phyloP scores from a whole-genome alignment of 2,888 invertebrate genomes.

The Nephrotoma appendiculata region DNA sequence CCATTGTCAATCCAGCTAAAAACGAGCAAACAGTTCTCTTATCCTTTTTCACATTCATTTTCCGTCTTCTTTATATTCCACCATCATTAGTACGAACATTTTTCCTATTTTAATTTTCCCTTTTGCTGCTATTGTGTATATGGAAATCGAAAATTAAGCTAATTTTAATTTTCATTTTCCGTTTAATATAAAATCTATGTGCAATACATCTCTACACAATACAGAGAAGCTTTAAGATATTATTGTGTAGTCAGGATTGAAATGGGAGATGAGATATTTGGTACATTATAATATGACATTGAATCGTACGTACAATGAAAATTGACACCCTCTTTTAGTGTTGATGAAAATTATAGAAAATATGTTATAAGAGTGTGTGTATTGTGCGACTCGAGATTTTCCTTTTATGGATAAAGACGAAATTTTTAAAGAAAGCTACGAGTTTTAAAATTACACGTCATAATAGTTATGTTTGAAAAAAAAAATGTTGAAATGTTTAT shows the following conservation, averaged over 20 bases:
- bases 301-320: background rate
- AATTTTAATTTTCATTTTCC: background rate
- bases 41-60: background rate
- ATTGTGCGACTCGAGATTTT: background rate
- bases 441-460: background rate
- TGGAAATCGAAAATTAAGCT: background rate
- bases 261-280: background rate
- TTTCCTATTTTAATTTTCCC: background rate
- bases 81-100: background rate
- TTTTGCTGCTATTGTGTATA: background rate
- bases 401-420: background rate
- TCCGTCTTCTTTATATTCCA: background rate
- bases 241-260: background rate
- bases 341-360: background rate
- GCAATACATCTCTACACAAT: background rate
- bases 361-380: background rate
- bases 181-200: background rate
- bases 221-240: background rate
- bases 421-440: background rate
- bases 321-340: background rate
- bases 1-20: background rate
- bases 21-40: background rate
- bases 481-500: background rate
- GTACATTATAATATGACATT: background rate
- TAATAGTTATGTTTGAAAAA: background rate